These are phyloP conservation scores for Tor tambroides DNA, from an alignment of 2,113 vertebrate species.

Conservation along the genomic window DNA sequence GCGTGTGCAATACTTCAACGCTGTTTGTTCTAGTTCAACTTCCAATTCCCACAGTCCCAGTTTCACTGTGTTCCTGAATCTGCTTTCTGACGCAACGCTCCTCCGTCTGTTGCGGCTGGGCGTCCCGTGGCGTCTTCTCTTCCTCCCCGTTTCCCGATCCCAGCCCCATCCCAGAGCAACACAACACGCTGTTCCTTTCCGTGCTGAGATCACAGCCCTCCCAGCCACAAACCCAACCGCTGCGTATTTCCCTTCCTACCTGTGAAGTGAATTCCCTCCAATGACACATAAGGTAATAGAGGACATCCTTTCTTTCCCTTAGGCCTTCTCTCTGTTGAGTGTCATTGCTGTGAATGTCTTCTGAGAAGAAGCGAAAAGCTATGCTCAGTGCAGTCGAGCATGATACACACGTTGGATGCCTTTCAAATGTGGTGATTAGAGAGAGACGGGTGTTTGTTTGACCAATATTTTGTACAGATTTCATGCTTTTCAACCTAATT, in stretches of 20 bases:
- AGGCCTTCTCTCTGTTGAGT: conserved; percentile 28
- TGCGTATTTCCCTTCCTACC: background rate
- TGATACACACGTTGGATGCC: background rate
- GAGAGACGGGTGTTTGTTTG: background rate
- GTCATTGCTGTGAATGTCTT: conserved; percentile 35
- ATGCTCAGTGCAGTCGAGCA: background rate
- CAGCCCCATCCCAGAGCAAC: background rate
- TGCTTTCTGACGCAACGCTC: conserved; percentile 14
- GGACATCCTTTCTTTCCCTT: conserved; percentile 32
- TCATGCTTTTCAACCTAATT: background rate
- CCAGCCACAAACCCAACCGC: background rate
- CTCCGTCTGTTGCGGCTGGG: conserved; percentile 18
- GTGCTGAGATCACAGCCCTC: conserved; percentile 1
- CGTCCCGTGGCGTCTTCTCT: background rate
- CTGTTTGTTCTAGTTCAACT: conserved; percentile 32
- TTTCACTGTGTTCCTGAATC: conserved; percentile 37
- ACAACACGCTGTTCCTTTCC: background rate
- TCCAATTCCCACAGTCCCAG: conserved; percentile 35
- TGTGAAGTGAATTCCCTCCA: background rate
- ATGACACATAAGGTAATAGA: background rate
- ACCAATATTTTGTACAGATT: background rate
- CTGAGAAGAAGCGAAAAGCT: background rate
- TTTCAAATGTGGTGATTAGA: background rate
- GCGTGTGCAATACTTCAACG: background rate
- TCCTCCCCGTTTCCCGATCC: background rate